Evolutionary conservation across 92 coral and sea anemone species (phyloP), one percentile per base, ranked within the genome.

Genomic region (Phymanthus crucifer): DNA sequence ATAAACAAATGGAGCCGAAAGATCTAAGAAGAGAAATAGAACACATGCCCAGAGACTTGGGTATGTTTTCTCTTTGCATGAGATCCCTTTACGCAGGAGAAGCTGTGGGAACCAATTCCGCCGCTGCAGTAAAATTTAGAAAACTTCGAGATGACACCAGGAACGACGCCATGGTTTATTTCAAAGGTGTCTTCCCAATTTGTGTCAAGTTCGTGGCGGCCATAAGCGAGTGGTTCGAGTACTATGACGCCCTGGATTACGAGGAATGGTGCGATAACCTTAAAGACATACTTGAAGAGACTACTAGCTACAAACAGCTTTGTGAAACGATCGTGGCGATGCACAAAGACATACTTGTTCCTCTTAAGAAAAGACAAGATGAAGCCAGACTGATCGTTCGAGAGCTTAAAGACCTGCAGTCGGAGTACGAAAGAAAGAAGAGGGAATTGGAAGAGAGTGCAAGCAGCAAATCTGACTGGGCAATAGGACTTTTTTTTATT

Each of bases 281-380:
- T n/a, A n/a, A n/a, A n/a, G n/a, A n/a, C n/a, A n/a, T n/a, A n/a
- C n/a, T n/a, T n/a, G 50, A 45, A 45, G 50, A 9, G 8, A 45
- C 50, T 16, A 16, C 50, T 45, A 7, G 77, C 56, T 84, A 72
- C 80, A 84, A 72, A 40, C 43, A 85, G 21, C 32, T 77, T 14
- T 66, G 73, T 17, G 74, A 88, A n/a, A 17, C 78, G 7, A 75
- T 88, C 7, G 35, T 88, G 21, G 40, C 78, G 46, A 73, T 84
- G 88, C 87, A 91, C 47, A 92, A 88, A 70, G 48, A 80, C 23
- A 84, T 90, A 17, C 17, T 84, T 57, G 80, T 70, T 3, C 87
- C 92, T n/a, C 72, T 90, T 18, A 90, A 80, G 78, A 68, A 21
- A 26, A 80, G 91, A 56, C 33, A 83, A 72, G 91, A 90, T 72